Evolutionary conservation across 2,797 vertebrate genomes (phyloP).

Genomic region (Rhinella marina): DNA sequence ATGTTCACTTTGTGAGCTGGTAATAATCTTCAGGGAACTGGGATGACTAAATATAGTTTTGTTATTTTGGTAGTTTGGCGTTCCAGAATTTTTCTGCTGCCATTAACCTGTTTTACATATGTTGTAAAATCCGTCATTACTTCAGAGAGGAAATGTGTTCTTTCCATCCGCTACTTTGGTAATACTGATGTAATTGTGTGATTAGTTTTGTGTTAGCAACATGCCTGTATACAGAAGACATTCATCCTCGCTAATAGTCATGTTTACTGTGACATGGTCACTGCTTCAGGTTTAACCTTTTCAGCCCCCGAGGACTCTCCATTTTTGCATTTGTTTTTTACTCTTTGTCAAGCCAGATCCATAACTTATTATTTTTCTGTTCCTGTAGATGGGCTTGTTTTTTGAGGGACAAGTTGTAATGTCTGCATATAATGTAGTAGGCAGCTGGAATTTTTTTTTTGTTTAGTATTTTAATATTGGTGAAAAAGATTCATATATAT

Average conservation of each 20-base stretch:
- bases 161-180: conserved; percentile 25
- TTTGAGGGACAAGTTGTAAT: too few relatives aligned
- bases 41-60: conserved; percentile 37
- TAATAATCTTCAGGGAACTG: conserved; percentile 17
- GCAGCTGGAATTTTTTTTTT: too few relatives aligned
- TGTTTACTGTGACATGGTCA: neutral
- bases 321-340: too few relatives aligned
- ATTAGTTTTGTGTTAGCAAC: neutral
- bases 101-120: conserved; percentile 41
- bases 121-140: conserved; percentile 5
- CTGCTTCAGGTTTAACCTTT: too few relatives aligned
- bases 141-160: conserved; percentile 25
- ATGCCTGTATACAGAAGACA: neutral
- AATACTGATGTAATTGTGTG: neutral
- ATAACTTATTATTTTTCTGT: too few relatives aligned
- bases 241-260: neutral
- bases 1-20: neutral
- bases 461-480: too few relatives aligned
- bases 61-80: conserved; percentile 31
- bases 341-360: too few relatives aligned
- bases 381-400: too few relatives aligned
- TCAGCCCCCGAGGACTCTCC: too few relatives aligned
- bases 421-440: too few relatives aligned
- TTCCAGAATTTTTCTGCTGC: conserved; percentile 8
- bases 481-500: too few relatives aligned